Percentiles rank a stretch among this genome's conserved stretches.
These are phyloP conservation scores for Amphimedon queenslandica DNA, from an alignment of 37 sponge, comb jelly and placozoan species.

Conservation along the genomic window DNA sequence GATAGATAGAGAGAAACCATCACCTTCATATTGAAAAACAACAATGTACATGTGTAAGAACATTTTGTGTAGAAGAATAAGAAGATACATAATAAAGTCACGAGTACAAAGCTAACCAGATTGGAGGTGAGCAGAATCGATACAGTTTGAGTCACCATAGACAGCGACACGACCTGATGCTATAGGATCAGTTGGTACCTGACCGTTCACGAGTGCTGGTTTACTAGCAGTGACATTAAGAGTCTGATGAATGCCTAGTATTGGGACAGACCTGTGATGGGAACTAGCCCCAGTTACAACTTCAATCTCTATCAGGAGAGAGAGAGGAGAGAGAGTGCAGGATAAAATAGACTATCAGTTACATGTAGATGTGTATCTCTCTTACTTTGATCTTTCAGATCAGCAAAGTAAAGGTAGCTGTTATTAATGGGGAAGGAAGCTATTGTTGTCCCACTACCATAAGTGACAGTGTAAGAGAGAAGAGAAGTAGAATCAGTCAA, in stretches of 20 bases:
- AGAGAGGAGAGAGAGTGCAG: too few relatives aligned
- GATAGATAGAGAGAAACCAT: background rate
- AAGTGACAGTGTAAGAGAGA: conserved; percentile 37
- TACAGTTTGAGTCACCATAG: conserved; percentile 96
- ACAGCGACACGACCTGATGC: conserved; percentile 71
- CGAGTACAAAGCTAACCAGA: conserved; percentile 24
- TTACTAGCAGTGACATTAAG: conserved; percentile 8
- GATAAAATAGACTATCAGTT: background rate
- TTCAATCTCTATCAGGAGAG: conserved; percentile 60
- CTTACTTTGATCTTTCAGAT: conserved; percentile 84
- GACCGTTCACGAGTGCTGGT: background rate
- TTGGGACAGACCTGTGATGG: conserved; percentile 51
- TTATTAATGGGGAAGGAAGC: conserved; percentile 61
- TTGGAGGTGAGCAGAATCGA: conserved; percentile 89
- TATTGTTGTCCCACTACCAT: conserved; percentile 79
- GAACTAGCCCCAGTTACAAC: conserved; percentile 40
- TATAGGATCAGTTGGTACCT: background rate
- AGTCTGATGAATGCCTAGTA: conserved; percentile 80
- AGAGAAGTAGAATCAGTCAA: conserved; percentile 32
- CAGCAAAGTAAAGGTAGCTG: conserved; percentile 48
- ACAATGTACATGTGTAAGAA: background rate
- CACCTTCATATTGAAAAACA: background rate
- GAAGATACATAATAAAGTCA: background rate
- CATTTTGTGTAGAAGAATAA: too few relatives aligned
- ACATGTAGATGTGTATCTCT: background rate